Base-by-base conservation (phyloP, 2,797 vertebrate genomes). In the Typhlichthys subterraneus region DNA sequence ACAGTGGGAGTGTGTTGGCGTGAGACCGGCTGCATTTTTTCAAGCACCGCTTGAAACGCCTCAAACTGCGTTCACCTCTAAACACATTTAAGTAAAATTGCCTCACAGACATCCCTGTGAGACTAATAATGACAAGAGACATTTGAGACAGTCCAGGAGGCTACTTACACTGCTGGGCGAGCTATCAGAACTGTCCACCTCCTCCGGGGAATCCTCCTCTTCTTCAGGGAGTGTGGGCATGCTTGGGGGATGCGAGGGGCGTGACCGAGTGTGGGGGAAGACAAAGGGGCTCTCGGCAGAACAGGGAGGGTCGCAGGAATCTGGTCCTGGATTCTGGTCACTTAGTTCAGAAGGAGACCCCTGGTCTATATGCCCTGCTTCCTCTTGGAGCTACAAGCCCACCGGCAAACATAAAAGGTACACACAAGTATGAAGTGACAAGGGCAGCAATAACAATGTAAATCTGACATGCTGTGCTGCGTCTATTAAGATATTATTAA, bases 201-300 rank as follows among this genome's bases (percentile, higher is more conserved):
- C 91, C 77, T 96, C 96, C 2, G 93, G 91, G 53, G 94, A 93
- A 82, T 95, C 96, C 88, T 95, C 95, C 63, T 95, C 94, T 31
- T 98, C 95, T 87, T 97, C 96, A 0, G 97, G 96, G 79, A 94
- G 83, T 23, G 94, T 96, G 89, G 97, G 96, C 97, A 99, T 99
- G 85, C 85, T 65, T 51, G 88, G 87, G 65, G 75, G 62, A 0
- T 63, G 70, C 2, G 88, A 67, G 62, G 88, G 86, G n/a, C 88
- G 91, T 80, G 90, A 87, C 51, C 88, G 87, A 74, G 91, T 73
- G 64, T 66, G 79, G 1, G 87, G 88, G 78, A 91, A 89, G 61
- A 89, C 23, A 56, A 91, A 91, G 46, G 75, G 57, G 13, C 8
- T 59, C 48, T 71, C 72, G 45, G 75, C 60, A 19, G 70, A 69